These are phyloP conservation scores for Drosophila maculinotata DNA, from an alignment of 2,888 invertebrate species.

Conservation along the genomic window DNA sequence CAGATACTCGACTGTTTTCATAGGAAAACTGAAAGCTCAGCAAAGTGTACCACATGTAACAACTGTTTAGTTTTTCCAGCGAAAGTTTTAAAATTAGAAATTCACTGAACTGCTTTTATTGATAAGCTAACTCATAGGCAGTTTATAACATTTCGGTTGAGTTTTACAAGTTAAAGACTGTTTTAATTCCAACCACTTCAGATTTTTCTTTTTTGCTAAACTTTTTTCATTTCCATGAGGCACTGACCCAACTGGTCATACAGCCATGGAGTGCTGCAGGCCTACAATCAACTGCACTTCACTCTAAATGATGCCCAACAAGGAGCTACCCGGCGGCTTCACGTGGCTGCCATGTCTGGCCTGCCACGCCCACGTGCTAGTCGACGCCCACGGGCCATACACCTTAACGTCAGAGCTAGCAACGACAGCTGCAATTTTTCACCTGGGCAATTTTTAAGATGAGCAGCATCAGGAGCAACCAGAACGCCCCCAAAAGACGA, in stretches of 20 bases:
- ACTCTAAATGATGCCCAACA: constrained; percentile 39
- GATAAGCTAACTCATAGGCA: too few species aligned
- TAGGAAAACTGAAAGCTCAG: too few species aligned
- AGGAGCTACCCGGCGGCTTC: constrained; percentile 12
- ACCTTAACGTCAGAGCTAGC: constrained; percentile 45
- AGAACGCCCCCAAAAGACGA: constrained; percentile 41
- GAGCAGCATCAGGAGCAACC: constrained; percentile 54
- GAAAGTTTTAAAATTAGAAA: too few species aligned
- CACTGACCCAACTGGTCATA: constrained; percentile 11
- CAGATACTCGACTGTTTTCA: not conserved
- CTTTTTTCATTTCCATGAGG: not conserved
- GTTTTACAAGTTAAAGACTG: too few species aligned
- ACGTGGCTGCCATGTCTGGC: constrained; percentile 43
- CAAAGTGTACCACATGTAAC: too few species aligned
- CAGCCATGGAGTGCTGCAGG: constrained; percentile 44
- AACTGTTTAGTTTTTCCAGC: too few species aligned
- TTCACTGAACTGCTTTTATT: too few species aligned
- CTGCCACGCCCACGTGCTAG: constrained; percentile 23
- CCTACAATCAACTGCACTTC: constrained; percentile 70
- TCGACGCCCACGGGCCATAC: constrained; percentile 22
- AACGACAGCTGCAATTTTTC: constrained; percentile 84
- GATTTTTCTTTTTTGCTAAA: not conserved
- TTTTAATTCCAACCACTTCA: not conserved
- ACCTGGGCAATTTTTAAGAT: constrained; percentile 83
- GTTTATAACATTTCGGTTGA: too few species aligned